phyloP scores from a whole-genome alignment of 2,113 vertebrate species.

The Promerops cafer region DNA sequence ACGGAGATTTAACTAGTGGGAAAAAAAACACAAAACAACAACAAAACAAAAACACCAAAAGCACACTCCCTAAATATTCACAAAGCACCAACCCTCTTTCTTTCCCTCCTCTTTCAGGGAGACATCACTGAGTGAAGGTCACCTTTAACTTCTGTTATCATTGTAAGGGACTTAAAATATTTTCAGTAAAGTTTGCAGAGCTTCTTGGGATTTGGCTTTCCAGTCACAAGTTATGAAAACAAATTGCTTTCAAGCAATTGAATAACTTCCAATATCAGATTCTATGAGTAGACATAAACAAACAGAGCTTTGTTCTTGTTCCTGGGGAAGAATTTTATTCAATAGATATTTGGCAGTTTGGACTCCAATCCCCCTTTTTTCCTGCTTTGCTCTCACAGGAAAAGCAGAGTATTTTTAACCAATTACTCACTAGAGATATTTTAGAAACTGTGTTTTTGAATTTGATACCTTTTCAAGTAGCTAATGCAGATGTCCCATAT shows the following conservation, averaged over 20 bases:
- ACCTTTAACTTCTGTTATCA: background rate
- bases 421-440: background rate
- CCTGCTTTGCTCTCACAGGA: background rate
- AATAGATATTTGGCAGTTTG: background rate
- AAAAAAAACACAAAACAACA: background rate
- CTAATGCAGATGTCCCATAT: background rate
- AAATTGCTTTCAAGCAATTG: background rate
- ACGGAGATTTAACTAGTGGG: background rate
- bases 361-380: background rate
- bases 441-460: background rate
- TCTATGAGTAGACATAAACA: background rate
- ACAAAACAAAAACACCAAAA: background rate
- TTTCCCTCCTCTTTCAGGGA: background rate
- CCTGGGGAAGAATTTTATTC: background rate
- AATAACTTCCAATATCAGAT: slow-evolving; percentile 1
- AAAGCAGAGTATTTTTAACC: background rate
- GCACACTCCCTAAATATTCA: background rate
- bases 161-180: background rate
- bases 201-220: background rate
- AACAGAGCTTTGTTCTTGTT: background rate
- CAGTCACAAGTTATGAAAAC: background rate
- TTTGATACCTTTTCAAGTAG: background rate
- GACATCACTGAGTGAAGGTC: background rate
- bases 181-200: background rate
- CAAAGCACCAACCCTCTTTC: background rate